Conservation (phyloP, 2,797 vertebrate genomes). For the Mergus octosetaceus region DNA sequence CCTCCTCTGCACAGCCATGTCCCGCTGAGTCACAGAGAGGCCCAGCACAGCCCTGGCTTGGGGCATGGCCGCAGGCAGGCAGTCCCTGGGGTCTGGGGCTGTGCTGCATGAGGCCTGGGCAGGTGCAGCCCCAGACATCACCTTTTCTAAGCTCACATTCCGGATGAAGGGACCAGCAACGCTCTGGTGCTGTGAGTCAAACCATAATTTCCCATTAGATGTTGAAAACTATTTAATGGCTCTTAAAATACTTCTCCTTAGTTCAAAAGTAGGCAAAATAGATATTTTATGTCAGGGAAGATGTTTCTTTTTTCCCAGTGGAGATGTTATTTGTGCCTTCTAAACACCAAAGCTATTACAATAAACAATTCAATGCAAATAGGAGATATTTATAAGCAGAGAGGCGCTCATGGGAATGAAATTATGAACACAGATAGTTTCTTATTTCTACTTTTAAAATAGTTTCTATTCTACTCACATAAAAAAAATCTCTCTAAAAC, state of each 20-base stretch:
- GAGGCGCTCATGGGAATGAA: background rate
- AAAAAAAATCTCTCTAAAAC: background rate
- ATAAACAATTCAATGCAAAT: slow-evolving; percentile 22
- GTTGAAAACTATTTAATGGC: background rate
- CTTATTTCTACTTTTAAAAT: slow-evolving; percentile 3
- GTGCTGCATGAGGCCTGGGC: background rate
- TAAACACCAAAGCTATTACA: slow-evolving; percentile 2
- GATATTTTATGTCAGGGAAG: background rate
- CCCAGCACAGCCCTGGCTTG: background rate
- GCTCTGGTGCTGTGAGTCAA: background rate
- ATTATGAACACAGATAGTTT: background rate
- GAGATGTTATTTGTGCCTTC: background rate
- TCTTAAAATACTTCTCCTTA: background rate
- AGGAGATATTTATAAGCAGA: slow-evolving; percentile 21
- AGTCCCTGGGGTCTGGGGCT: background rate
- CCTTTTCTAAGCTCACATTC: too few relatives aligned
- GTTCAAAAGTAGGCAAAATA: background rate
- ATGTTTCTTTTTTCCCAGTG: background rate
- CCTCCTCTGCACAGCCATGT: background rate
- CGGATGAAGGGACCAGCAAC: background rate
- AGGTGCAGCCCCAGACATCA: too few relatives aligned
- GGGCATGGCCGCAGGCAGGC: too few relatives aligned
- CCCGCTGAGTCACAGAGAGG: background rate
- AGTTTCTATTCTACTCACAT: background rate
- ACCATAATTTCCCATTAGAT: background rate